Conservation (phyloP, 92 coral and sea anemone genomes). For the Epizoanthus rinbou region DNA sequence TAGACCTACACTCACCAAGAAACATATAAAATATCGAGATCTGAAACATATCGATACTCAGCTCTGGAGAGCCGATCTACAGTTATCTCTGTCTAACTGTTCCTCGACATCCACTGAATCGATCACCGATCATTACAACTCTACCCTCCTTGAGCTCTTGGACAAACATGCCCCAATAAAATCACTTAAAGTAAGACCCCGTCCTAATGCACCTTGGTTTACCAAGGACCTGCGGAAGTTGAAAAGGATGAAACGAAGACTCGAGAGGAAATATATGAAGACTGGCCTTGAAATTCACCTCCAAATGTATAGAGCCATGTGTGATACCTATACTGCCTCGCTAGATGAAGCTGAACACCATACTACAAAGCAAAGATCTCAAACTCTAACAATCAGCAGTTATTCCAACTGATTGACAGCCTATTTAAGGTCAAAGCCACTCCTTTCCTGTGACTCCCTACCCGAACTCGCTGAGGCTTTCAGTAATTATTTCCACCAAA, state of each 20-base stretch:
- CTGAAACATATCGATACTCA: constrained; percentile 45
- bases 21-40: constrained; percentile 31
- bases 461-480: constrained; percentile 46
- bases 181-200: constrained; percentile 30
- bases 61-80: constrained; percentile 32
- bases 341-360: constrained; percentile 10
- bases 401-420: constrained; percentile 40
- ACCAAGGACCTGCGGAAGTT: constrained; percentile 29
- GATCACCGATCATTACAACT: constrained; percentile 46
- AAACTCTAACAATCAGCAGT: constrained; percentile 20
- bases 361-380: constrained; percentile 37
- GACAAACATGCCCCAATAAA: constrained; percentile 50
- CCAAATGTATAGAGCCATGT: constrained; percentile 23
- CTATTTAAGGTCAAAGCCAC: constrained; percentile 38
- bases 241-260: constrained; percentile 30
- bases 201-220: constrained; percentile 54
- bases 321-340: constrained; percentile 3
- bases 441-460: constrained; percentile 41
- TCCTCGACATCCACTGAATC: constrained; percentile 33
- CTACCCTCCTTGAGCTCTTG: constrained; percentile 32
- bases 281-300: constrained; percentile 21
- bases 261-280: constrained; percentile 26
- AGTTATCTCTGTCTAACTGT: constrained; percentile 28
- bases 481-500: constrained; percentile 29
- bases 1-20: constrained; percentile 44